phyloP scores from a whole-genome alignment of 2,888 invertebrate species.

The Julus scandinavius region DNA sequence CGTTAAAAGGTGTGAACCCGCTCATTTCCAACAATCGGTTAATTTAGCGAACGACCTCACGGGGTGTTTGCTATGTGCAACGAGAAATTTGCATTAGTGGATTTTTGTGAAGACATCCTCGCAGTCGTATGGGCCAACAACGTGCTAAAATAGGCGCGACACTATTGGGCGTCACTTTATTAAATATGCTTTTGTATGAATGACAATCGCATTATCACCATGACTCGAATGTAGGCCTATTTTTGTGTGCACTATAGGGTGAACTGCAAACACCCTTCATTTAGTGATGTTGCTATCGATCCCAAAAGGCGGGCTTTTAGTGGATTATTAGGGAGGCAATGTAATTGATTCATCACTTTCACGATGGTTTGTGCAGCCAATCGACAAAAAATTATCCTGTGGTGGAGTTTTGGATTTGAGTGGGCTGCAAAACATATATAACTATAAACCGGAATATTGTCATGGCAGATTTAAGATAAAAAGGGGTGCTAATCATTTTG shows the following conservation, averaged over 20 bases:
- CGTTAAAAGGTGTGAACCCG: constrained; percentile 17
- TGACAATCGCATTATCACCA: constrained; percentile 24
- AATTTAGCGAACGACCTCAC: constrained; percentile 15
- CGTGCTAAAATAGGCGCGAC: not conserved
- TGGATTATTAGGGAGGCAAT: not conserved
- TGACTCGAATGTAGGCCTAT: constrained; percentile 23
- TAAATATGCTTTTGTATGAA: constrained; percentile 14
- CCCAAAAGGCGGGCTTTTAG: not conserved
- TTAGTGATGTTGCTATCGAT: not conserved
- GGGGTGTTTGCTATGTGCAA: not conserved
- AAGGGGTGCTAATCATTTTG: no score
- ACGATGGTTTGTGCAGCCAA: not conserved
- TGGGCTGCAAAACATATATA: no score
- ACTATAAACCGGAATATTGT: no score
- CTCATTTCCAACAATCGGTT: not conserved
- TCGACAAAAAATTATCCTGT: not conserved
- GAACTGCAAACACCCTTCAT: constrained; percentile 28
- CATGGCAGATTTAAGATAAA: no score
- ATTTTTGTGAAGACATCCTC: constrained; percentile 5
- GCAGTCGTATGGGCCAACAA: not conserved
- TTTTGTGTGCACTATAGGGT: not conserved
- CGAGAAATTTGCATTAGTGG: constrained; percentile 12
- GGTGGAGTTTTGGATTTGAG: not conserved
- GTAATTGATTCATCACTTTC: constrained; percentile 5
- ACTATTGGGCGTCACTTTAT: constrained; percentile 27